These are phyloP conservation scores for Drosophila limbata DNA, from an alignment of 2,888 invertebrate species.

Conservation along the genomic window DNA sequence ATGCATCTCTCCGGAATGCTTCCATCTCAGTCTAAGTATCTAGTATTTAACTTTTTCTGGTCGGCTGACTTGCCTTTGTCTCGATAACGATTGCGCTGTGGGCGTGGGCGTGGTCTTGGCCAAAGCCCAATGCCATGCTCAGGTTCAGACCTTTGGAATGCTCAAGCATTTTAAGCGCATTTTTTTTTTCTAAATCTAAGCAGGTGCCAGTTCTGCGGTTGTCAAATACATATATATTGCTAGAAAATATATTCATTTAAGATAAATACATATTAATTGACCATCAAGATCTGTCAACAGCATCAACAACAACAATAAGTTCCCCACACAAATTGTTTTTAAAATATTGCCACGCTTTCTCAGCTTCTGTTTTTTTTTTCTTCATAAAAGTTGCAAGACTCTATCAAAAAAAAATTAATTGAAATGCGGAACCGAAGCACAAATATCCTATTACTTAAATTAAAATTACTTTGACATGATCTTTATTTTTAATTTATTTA, in stretches of 20 bases:
- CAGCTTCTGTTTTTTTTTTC: conserved; percentile 40
- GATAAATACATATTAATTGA: conserved; percentile 68
- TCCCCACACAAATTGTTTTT: conserved; percentile 71
- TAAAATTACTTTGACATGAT: neutral
- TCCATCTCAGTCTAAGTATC: conserved; percentile 20
- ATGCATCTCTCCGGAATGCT: conserved; percentile 26
- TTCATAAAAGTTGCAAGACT: conserved; percentile 57
- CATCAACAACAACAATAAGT: conserved; percentile 46
- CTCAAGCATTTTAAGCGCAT: conserved; percentile 4
- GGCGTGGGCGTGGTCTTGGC: conserved; percentile 24
- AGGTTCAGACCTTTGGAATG: conserved; percentile 34
- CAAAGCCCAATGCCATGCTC: conserved; percentile 15
- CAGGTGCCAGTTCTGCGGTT: conserved; percentile 38
- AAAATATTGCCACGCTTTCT: conserved; percentile 76
- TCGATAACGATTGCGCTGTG: conserved; percentile 2
- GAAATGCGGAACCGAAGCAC: neutral
- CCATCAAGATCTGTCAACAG: conserved; percentile 66
- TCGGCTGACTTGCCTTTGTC: conserved; percentile 53
- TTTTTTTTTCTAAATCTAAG: conserved; percentile 30
- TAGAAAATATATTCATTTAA: conserved; percentile 40
- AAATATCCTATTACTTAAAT: conserved; percentile 37
- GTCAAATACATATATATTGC: conserved; percentile 28
- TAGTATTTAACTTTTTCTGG: conserved; percentile 14
- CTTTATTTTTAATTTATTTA: neutral
- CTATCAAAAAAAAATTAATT: conserved; percentile 13